A percentile compares a stretch with the other conserved stretches of the same genome.
Conservation (phyloP, 2,113 vertebrate species). For the Petaurus breviceps region DNA sequence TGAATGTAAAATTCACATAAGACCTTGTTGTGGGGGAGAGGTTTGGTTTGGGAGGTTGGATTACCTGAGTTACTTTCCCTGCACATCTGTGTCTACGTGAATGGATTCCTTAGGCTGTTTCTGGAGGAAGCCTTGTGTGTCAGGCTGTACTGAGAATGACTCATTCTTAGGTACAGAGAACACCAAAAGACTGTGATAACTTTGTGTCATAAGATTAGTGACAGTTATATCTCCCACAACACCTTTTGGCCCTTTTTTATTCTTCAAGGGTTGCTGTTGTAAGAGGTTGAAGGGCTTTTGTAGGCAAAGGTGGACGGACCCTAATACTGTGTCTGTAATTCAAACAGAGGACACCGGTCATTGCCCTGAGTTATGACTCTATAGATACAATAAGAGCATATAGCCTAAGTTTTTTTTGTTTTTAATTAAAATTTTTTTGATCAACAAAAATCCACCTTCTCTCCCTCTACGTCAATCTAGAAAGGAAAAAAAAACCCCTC, state of each 20-base stretch:
- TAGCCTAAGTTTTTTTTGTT: not conserved
- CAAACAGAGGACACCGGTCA: not conserved
- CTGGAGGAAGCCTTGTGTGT: not conserved
- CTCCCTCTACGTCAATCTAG: not conserved
- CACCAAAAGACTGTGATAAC: not conserved
- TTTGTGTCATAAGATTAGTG: not conserved
- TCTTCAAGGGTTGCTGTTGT: not conserved
- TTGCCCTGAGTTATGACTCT: not conserved
- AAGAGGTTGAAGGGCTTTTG: not conserved
- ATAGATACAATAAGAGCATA: not conserved
- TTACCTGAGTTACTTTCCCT: not conserved
- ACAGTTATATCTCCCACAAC: not conserved
- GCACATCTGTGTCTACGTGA: not conserved
- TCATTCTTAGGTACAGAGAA: not conserved
- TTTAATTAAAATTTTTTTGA: not conserved
- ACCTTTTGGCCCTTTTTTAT: not conserved
- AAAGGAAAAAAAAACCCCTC: not conserved
- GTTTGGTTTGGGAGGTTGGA: not conserved
- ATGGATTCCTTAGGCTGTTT: not conserved
- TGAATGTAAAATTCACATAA: not conserved
- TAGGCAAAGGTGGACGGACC: not conserved
- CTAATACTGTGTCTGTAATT: not conserved
- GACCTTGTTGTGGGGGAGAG: not conserved
- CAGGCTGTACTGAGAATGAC: not conserved
- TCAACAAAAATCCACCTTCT: not conserved